These are phyloP conservation scores for Oscheius myriophilus DNA, from an alignment of 2,888 invertebrate genomes.

Conservation along the genomic window DNA sequence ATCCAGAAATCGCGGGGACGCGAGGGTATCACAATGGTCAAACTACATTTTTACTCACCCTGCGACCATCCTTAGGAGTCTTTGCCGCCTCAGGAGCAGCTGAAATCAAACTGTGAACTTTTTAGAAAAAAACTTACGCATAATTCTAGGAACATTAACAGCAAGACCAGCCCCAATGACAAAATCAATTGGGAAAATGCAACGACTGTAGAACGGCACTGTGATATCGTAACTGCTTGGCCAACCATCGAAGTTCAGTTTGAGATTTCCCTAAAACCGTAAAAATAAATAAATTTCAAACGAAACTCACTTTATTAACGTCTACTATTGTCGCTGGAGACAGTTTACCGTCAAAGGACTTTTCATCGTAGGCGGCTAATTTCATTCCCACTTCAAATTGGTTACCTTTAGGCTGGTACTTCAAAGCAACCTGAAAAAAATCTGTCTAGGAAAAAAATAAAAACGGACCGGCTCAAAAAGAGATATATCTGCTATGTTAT, in stretches of 20 bases:
- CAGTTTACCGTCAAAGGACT: background rate
- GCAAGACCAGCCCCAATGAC: background rate
- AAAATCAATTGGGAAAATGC: constrained; percentile 2
- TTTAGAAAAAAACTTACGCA: background rate
- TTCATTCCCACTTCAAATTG: constrained; percentile 2
- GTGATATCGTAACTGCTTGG: background rate
- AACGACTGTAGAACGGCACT: background rate
- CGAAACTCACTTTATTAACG: background rate
- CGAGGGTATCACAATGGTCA: no score
- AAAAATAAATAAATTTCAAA: background rate
- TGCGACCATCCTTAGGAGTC: background rate
- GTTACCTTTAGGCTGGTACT: background rate
- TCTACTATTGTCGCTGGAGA: constrained; percentile 1
- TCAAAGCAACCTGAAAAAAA: background rate
- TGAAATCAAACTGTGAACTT: background rate
- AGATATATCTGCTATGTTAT: background rate
- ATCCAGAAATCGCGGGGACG: no score
- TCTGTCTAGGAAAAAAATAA: background rate
- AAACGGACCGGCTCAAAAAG: background rate
- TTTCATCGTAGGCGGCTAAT: constrained; percentile 7
- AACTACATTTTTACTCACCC: no score
- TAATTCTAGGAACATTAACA: background rate
- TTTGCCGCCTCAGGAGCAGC: background rate
- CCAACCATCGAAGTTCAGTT: constrained; percentile 7
- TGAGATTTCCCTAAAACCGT: background rate